Base-by-base conservation (phyloP, 2,888 invertebrate genomes). In the Sinopyrophorus schimmeli region DNA sequence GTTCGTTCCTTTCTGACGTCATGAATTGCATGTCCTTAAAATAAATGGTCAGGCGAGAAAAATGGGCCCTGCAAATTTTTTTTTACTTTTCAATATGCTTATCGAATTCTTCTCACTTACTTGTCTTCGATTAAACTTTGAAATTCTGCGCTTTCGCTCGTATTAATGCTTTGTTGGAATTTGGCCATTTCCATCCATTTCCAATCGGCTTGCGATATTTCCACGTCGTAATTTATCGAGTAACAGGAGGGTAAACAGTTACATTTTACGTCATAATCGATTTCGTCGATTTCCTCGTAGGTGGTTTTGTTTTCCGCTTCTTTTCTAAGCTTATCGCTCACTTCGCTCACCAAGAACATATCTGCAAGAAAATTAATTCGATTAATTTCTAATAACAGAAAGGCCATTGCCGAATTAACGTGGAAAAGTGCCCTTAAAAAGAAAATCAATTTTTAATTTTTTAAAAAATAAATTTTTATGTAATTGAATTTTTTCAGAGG, bases 1-100 rank as follows among this genome's bases (percentile, higher is more conserved):
- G 61, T 60, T 80, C 80, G 23, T 79, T 77, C 5, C 81, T 73
- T 42, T 76, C 76, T 38, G 78, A 78, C 0, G 79, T 76, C 20
- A 78, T 72, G 55, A 77, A 80, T 26, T 77, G 75, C 2, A 82
- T 80, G 62, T 87, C 85, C 67, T 86, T 86, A 73, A 86, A 86
- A 72, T 83, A 86, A 32, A 87, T 78, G 57, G 81, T 80, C 5
- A 86, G 75, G 1, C 84, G 77, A 0, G 86, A 76, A 69, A 79
- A 75, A 58, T 77, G 73, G 11, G 75, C 63, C 27, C 82, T 81
- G 56, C 43, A 73, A 73, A 16, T 21, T 4, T 5, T 1, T n/a
- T n/a, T n/a, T n/a, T n/a, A n/a, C n/a, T n/a, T n/a, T n/a, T n/a
- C n/a, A n/a, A n/a, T n/a, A n/a, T n/a, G n/a, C n/a, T n/a, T n/a